phyloP scores from a whole-genome alignment of 2,888 invertebrate genomes.

The Pristionchus mayeri region DNA sequence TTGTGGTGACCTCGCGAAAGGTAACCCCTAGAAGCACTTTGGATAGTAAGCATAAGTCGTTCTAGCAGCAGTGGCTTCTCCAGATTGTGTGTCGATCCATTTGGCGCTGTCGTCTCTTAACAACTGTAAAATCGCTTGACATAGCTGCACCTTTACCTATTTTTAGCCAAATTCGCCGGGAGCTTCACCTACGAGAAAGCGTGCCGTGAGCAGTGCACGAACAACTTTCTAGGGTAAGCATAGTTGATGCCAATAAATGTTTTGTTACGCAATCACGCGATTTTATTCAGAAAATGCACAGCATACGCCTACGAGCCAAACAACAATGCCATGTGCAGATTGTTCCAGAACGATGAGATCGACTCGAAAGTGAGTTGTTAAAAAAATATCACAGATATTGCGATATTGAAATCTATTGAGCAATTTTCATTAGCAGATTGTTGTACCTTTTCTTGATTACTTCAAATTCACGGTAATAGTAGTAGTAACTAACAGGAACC shows the following conservation, averaged over 20 bases:
- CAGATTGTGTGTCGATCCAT: too few relatives aligned
- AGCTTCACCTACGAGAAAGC: neutral
- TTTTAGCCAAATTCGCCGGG: neutral
- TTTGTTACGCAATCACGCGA: neutral
- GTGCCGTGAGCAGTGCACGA: neutral
- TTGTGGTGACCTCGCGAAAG: neutral
- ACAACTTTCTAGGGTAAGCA: neutral
- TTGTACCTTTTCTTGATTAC: too few relatives aligned
- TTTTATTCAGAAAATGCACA: neutral
- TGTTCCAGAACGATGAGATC: too few relatives aligned
- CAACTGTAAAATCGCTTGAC: neutral
- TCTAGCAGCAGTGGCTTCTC: neutral
- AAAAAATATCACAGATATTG: too few relatives aligned
- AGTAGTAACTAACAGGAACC: too few relatives aligned
- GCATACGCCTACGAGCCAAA: neutral
- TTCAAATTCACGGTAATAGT: too few relatives aligned
- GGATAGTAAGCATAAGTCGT: neutral
- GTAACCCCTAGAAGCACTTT: neutral
- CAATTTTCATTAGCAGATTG: too few relatives aligned
- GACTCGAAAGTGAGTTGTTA: neutral
- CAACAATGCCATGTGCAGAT: neutral
- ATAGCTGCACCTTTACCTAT: too few relatives aligned
- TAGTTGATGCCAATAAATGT: neutral
- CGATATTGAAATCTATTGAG: too few relatives aligned
- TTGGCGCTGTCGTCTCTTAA: too few relatives aligned